Conservation (phyloP, 35 echinoderm and acorn worm species). For the Hemicentrotus pulcherrimus region DNA sequence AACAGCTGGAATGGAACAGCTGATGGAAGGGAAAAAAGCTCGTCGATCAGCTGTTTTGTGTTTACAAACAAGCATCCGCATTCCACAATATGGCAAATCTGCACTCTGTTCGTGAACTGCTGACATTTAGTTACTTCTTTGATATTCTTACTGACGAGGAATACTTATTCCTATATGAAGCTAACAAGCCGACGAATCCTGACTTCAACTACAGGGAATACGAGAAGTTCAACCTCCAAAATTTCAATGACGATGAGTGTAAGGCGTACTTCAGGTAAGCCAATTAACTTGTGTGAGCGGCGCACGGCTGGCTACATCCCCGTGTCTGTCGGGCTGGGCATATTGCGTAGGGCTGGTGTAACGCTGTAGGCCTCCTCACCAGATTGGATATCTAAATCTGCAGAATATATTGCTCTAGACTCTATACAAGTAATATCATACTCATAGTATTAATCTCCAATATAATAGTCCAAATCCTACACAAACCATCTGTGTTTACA, state of each 20-base stretch:
- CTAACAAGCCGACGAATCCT: conserved; percentile 59
- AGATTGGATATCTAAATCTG: neutral
- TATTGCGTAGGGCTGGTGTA: too few relatives aligned
- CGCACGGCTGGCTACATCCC: neutral
- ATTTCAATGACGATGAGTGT: conserved; percentile 80
- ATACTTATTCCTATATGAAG: conserved; percentile 68
- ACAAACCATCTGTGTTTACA: neutral
- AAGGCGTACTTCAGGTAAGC: conserved; percentile 67
- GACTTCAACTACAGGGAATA: conserved; percentile 58
- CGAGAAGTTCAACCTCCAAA: conserved; percentile 51
- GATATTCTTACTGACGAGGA: conserved; percentile 62
- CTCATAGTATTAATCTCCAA: neutral
- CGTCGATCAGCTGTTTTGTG: too few relatives aligned
- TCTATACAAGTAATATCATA: neutral
- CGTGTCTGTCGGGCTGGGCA: too few relatives aligned
- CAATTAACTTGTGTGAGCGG: neutral
- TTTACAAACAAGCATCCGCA: too few relatives aligned
- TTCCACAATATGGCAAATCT: neutral
- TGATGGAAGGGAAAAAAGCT: too few relatives aligned
- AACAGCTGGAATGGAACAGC: too few relatives aligned
- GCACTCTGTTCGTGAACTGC: conserved; percentile 3
- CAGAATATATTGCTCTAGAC: neutral
- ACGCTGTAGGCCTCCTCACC: too few relatives aligned
- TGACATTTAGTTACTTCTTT: too few relatives aligned
- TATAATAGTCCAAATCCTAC: neutral